Base-by-base conservation (phyloP, 2,888 invertebrate species). In the Acrocyrtus sp. region DNA sequence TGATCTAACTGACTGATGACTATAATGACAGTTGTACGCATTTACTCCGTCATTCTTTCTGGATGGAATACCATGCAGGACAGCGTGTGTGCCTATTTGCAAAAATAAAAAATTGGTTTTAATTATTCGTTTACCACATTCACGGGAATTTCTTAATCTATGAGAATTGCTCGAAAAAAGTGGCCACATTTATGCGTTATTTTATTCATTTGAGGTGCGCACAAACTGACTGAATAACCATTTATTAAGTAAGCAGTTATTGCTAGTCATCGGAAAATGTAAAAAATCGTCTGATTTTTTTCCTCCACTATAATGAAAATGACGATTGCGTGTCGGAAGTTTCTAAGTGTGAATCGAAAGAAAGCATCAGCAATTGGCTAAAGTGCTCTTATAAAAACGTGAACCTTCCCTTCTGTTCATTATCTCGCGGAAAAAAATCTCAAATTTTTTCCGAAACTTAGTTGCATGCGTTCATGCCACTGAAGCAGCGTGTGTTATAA, bases 321-420 rank as follows among this genome's bases (percentile, higher is more conserved):
- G 70, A 70, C 70, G 62, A 62, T 70, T 70, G 70, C 70, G 70
- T 70, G 70, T 70, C 70, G 70, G 70, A 70, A 70, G 70, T 70
- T 57, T 70, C 41, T 70, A 70, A 63, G 70, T 70, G 70, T 70
- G 70, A 70, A 70, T 63, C 56, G 45, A 70, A 70, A 70, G 70
- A 70, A 70, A 70, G 70, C 63, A 70, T 70, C 17, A 58, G 43
- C 70, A 58, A 70, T 62, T 69, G 61, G 19, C 29, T 61, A 12
- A 51, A 54, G 58, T 43, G 60, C 29, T 53, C 22, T 24, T 2
- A 6, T 57, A 34, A 24, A 39, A 56, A 39, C 22, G 54, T n/a
- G 51, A 63, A 70, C 29, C 70, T n/a, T n/a, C 63, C 54, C 70
- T 63, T 63, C 62, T 70, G 63, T 62, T 70, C 56, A 70, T 70